A percentile compares a stretch with the other conserved stretches of the same genome.
Evolutionary conservation across 2,797 vertebrate species (phyloP).

Genomic region (Halcyon badia): DNA sequence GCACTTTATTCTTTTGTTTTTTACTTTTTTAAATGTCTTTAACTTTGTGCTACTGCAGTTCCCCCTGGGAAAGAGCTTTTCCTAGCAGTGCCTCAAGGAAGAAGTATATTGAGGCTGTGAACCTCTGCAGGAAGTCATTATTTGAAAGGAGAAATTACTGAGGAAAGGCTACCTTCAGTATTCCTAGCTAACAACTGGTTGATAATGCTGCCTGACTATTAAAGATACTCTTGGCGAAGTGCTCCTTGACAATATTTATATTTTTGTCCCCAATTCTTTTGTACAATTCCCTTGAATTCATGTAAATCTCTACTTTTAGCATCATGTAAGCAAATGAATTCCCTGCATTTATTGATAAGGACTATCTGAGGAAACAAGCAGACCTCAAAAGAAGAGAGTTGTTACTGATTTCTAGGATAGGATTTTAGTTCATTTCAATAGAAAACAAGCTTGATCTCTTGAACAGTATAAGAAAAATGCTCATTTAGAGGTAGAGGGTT

Average conservation of each 20-base stretch:
- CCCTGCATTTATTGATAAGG: neutral
- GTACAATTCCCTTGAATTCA: neutral
- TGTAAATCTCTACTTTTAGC: neutral
- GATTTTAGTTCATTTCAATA: neutral
- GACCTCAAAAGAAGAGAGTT: neutral
- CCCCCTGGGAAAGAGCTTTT: neutral
- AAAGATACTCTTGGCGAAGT: neutral
- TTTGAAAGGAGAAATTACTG: neutral
- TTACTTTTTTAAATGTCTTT: neutral
- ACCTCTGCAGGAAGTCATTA: neutral
- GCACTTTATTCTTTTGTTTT: neutral
- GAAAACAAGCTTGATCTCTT: neutral
- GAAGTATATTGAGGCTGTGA: neutral
- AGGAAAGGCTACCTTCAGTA: neutral
- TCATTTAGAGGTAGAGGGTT: neutral
- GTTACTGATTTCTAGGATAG: neutral
- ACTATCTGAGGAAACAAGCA: neutral
- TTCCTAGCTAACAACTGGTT: neutral
- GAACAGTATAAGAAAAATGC: neutral
- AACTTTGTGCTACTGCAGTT: neutral
- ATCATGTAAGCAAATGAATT: neutral
- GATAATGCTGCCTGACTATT: neutral
- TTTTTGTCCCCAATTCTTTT: neutral
- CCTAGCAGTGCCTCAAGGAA: conserved; percentile 18
- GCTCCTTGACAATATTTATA: neutral